Percentiles rank a stretch among this genome's conserved stretches.
Conservation (phyloP, 2,797 vertebrate species). For the Synanceia verrucosa region DNA sequence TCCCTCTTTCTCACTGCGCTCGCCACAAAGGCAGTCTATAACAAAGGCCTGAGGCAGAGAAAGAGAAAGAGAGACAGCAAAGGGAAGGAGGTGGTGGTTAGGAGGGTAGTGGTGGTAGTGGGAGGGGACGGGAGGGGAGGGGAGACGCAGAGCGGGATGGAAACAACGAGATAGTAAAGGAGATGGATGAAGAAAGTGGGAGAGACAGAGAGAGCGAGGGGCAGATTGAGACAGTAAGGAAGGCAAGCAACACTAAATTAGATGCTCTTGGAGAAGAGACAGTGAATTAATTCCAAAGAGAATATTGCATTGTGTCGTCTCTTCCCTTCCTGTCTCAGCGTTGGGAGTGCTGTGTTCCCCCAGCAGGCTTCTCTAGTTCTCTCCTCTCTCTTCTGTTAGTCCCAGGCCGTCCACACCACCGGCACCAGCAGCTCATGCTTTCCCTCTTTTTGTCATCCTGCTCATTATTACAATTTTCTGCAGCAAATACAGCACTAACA, state of each 20-base stretch:
- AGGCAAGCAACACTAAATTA: constrained; percentile 78
- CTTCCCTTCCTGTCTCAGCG: constrained; percentile 53
- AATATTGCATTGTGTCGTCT: constrained; percentile 79
- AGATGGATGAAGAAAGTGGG: constrained; percentile 66
- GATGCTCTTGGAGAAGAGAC: constrained; percentile 74
- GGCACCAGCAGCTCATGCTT: constrained; percentile 33
- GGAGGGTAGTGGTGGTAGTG: neutral
- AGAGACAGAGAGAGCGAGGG: constrained; percentile 45
- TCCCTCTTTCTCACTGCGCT: constrained; percentile 54
- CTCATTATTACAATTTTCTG: constrained; percentile 40
- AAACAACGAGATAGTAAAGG: constrained; percentile 53
- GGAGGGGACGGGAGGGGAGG: neutral
- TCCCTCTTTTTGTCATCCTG: constrained; percentile 30
- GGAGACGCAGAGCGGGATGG: constrained; percentile 24
- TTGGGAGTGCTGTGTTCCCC: constrained; percentile 70
- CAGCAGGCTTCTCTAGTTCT: constrained; percentile 64
- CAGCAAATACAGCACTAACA: constrained; percentile 21
- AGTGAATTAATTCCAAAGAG: constrained; percentile 83
- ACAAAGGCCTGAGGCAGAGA: constrained; percentile 72
- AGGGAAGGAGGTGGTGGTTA: constrained; percentile 21
- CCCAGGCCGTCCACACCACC: constrained; percentile 52
- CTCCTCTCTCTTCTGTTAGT: constrained; percentile 48
- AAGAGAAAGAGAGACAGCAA: constrained; percentile 41
- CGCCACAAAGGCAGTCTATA: constrained; percentile 67
- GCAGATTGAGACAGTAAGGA: constrained; percentile 61